Conservation (phyloP, 2,113 vertebrate species). For the Todiramphus chloris region DNA sequence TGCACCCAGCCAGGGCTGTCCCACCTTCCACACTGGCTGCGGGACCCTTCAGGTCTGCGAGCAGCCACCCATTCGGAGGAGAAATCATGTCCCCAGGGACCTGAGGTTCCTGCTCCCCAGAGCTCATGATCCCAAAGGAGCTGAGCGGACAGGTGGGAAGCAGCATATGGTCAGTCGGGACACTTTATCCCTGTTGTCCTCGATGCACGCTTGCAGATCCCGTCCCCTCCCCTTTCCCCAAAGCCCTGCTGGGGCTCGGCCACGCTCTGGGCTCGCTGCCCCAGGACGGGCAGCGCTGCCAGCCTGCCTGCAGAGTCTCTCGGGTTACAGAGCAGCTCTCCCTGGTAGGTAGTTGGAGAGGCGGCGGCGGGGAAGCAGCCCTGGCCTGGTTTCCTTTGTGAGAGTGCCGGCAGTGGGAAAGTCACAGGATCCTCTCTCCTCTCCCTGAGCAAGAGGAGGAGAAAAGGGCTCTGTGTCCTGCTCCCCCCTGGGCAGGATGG, state of each 20-base stretch:
- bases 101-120: background rate
- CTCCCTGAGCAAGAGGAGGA: background rate
- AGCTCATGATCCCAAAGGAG: background rate
- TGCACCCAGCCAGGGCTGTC: background rate
- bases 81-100: rapidly evolving
- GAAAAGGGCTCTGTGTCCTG: background rate
- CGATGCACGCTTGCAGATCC: rapidly evolving
- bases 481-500: background rate
- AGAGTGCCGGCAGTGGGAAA: background rate
- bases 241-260: conserved; percentile 7
- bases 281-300: background rate
- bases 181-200: background rate
- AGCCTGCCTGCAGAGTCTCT: background rate
- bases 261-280: background rate
- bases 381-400: conserved; percentile 42
- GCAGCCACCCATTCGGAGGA: background rate
- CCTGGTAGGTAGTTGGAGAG: background rate
- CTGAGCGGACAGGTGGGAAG: background rate
- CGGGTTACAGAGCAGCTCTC: conserved; percentile 1
- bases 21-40: background rate
- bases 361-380: background rate
- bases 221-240: background rate
- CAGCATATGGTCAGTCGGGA: rapidly evolving
- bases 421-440: conserved; percentile 38
- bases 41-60: background rate